Conservation (phyloP, 2,888 invertebrate species). For the Steromphala cineraria region DNA sequence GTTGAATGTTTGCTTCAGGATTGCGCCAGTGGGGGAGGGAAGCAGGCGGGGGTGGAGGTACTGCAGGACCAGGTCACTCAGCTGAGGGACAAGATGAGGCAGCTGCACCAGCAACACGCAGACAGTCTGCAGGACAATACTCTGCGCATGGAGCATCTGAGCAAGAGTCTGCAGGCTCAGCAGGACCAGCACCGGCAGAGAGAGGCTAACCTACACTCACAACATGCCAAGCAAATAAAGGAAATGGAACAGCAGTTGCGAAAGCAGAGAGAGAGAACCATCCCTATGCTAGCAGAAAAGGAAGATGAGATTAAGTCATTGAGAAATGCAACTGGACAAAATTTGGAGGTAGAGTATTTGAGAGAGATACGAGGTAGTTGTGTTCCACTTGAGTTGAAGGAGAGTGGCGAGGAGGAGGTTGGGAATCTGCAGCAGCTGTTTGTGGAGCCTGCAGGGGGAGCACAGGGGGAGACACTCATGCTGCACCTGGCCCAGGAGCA, state of each 20-base stretch:
- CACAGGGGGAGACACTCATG: slow-evolving; percentile 77
- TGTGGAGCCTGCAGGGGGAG: slow-evolving; percentile 64
- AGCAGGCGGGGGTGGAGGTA: slow-evolving; percentile 56
- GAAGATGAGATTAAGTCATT: slow-evolving; percentile 78
- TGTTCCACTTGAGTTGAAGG: background rate
- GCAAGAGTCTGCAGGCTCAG: slow-evolving; percentile 64
- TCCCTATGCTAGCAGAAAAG: slow-evolving; percentile 86
- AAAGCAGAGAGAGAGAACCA: slow-evolving; percentile 87
- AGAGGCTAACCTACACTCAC: slow-evolving; percentile 71
- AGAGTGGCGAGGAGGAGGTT: slow-evolving; percentile 38
- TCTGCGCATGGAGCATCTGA: slow-evolving; percentile 59
- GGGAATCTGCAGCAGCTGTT: slow-evolving; percentile 56
- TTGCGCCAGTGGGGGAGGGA: too few species aligned
- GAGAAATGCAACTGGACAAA: slow-evolving; percentile 62
- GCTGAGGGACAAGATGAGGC: slow-evolving; percentile 73
- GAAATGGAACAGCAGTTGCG: slow-evolving; percentile 75
- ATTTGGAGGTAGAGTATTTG: slow-evolving; percentile 42
- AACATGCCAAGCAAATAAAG: slow-evolving; percentile 82
- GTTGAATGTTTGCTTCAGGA: too few species aligned
- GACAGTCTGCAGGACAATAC: slow-evolving; percentile 76
- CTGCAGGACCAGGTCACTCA: slow-evolving; percentile 79
- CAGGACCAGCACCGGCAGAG: slow-evolving; percentile 75
- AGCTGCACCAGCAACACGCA: slow-evolving; percentile 55
- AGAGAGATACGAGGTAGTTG: slow-evolving; percentile 19
- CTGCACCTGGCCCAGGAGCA: slow-evolving; percentile 89